Conservation (phyloP, 2,797 vertebrate genomes). For the Capromys pilorides region DNA sequence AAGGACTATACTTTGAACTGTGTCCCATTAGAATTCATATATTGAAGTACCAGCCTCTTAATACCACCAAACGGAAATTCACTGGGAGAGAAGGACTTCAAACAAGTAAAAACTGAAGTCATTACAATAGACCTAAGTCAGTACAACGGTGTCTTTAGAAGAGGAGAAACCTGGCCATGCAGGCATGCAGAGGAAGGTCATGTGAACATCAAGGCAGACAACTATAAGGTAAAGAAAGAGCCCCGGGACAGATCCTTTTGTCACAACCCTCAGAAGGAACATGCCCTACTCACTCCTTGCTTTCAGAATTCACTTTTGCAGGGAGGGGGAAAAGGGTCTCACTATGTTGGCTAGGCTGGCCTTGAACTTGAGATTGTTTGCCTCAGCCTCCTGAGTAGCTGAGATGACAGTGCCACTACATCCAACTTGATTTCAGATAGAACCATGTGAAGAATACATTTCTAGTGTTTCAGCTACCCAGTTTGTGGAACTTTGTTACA, state of each 20-base stretch:
- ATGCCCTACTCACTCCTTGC: background rate
- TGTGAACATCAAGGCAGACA: background rate
- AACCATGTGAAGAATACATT: background rate
- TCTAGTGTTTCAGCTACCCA: background rate
- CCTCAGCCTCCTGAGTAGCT: background rate
- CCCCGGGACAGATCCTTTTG: background rate
- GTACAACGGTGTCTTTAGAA: background rate
- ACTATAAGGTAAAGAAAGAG: background rate
- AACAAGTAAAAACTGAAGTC: background rate
- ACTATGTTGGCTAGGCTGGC: background rate
- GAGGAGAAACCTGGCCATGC: background rate
- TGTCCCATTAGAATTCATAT: constrained; percentile 12
- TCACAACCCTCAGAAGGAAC: background rate
- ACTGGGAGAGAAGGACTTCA: background rate
- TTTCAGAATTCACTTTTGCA: background rate
- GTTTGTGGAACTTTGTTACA: background rate
- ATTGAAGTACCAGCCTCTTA: background rate
- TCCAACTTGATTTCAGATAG: background rate
- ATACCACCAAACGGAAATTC: background rate
- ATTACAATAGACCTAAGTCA: background rate
- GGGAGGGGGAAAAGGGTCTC: background rate
- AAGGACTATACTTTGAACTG: background rate
- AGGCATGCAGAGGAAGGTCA: background rate
- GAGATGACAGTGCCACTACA: background rate
- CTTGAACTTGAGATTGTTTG: background rate